phyloP scores from a whole-genome alignment of 2,797 vertebrate genomes.

The Crypturellus tataupa region DNA sequence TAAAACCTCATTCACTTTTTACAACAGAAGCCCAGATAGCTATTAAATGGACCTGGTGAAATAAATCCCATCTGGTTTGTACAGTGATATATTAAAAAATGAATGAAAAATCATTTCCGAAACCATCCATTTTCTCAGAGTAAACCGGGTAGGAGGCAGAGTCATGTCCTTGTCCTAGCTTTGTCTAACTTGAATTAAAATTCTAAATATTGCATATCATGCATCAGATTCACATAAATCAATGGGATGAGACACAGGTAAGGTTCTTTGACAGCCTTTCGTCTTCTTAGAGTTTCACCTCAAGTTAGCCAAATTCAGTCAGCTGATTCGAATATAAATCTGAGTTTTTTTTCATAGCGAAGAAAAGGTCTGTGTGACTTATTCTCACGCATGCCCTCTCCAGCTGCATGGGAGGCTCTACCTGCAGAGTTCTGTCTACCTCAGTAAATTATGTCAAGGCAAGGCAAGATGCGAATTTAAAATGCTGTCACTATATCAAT shows the following conservation, averaged over 20 bases:
- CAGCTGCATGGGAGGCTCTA: not conserved
- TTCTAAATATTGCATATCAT: accelerated
- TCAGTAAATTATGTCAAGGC: not conserved
- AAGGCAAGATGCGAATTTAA: not conserved
- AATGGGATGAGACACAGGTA: not conserved
- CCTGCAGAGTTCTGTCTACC: not conserved
- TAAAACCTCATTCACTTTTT: not conserved
- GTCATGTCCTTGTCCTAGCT: not conserved
- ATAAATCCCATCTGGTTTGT: not conserved
- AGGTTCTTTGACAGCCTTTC: not conserved
- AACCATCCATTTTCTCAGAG: not conserved
- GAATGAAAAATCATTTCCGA: not conserved
- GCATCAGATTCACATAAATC: not conserved
- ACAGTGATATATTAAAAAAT: not conserved
- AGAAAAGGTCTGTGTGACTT: not conserved
- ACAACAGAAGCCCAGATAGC: not conserved
- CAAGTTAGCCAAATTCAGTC: not conserved
- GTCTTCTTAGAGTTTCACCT: not conserved
- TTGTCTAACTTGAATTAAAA: not conserved
- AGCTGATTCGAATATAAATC: not conserved
- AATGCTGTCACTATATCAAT: not conserved
- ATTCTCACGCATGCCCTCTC: not conserved
- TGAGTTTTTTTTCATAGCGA: not conserved
- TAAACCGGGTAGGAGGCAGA: not conserved
- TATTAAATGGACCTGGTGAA: not conserved